Conservation (phyloP, 2,797 vertebrate species). For the Aldrovandia affinis region DNA sequence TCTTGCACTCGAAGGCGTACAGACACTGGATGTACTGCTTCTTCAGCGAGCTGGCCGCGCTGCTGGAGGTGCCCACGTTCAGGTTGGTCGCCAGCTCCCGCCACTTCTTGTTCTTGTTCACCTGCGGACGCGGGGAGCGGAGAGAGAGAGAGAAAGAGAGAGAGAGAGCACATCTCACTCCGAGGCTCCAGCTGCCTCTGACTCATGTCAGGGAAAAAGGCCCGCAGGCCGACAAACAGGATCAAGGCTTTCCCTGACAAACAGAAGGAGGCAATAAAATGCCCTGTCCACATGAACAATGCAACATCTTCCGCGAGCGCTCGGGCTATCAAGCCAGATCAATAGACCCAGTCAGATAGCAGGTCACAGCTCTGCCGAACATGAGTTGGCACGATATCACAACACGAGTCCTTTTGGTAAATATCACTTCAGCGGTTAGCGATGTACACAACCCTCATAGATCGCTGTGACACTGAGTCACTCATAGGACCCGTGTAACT, state of each 20-base stretch:
- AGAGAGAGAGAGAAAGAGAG: conserved; percentile 21
- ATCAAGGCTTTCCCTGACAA: background rate
- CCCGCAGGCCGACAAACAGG: background rate
- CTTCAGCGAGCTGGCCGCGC: conserved; percentile 96
- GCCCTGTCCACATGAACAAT: background rate
- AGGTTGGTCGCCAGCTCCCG: conserved; percentile 95
- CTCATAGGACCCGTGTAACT: background rate
- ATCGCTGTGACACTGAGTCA: background rate
- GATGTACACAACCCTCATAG: background rate
- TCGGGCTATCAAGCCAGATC: background rate
- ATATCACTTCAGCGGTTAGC: background rate
- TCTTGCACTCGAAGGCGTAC: conserved; percentile 98
- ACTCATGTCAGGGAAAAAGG: background rate
- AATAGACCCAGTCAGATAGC: background rate
- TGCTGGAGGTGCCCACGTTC: conserved; percentile 98
- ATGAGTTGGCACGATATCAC: background rate
- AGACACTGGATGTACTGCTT: conserved; percentile 99
- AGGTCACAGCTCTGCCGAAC: background rate
- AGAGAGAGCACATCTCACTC: background rate
- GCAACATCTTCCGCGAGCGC: background rate
- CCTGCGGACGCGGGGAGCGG: conserved; percentile 70
- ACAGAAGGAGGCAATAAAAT: background rate
- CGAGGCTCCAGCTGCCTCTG: background rate
- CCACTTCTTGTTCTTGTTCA: conserved; percentile 99
- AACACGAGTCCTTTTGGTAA: background rate